Percentiles rank a stretch among this genome's conserved stretches.
phyloP scores from a whole-genome alignment of 2,888 invertebrate genomes.

The Falcaria lacertinaria region DNA sequence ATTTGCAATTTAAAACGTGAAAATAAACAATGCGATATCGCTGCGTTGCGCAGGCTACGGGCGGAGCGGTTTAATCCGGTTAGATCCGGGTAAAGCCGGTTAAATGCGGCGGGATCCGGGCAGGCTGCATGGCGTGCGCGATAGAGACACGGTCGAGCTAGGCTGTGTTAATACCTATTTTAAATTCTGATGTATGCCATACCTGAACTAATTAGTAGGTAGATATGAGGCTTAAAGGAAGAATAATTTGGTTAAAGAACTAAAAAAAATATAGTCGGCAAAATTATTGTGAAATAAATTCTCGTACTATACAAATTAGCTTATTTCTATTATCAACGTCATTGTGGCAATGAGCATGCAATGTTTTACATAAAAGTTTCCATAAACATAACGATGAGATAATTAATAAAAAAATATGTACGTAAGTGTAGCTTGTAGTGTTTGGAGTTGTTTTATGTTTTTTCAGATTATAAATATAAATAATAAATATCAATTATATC shows the following conservation, averaged over 20 bases:
- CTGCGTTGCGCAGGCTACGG: conserved; percentile 53
- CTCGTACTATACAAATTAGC: too few species aligned
- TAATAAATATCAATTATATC: too few species aligned
- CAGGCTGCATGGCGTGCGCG: conserved; percentile 44
- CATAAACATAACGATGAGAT: too few species aligned
- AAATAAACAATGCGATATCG: conserved; percentile 73
- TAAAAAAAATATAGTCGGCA: too few species aligned
- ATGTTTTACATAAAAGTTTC: too few species aligned
- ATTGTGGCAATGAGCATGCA: too few species aligned
- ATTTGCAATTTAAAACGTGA: conserved; percentile 57
- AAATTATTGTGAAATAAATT: too few species aligned
- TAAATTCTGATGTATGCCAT: conserved; percentile 72
- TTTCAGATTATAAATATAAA: too few species aligned
- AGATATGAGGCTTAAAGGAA: not conserved
- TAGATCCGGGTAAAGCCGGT: conserved; percentile 56
- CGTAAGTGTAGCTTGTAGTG: too few species aligned
- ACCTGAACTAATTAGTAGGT: conserved; percentile 53
- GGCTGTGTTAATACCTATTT: conserved; percentile 74
- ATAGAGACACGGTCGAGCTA: conserved; percentile 56
- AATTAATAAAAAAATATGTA: too few species aligned
- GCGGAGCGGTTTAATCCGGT: conserved; percentile 55
- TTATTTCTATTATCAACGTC: too few species aligned
- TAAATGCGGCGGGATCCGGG: conserved; percentile 44
- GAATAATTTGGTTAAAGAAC: not conserved
- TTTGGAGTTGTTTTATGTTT: too few species aligned